Conservation (phyloP, 2,888 invertebrate genomes). For the Drosophila quasianomalipes region DNA sequence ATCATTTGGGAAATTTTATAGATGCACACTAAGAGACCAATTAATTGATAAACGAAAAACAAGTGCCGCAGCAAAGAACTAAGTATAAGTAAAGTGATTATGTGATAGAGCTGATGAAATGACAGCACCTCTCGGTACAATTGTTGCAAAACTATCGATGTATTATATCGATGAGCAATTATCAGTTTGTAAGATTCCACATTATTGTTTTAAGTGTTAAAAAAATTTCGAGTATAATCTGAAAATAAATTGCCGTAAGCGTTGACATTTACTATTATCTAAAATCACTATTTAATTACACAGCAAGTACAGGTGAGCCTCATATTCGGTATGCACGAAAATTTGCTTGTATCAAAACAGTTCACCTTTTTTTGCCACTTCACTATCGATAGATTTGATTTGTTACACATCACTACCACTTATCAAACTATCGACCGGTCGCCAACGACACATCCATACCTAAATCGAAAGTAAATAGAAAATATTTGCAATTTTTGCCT, state of each 20-base stretch:
- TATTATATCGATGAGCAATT: constrained; percentile 18
- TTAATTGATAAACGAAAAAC: constrained; percentile 42
- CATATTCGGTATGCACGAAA: not conserved
- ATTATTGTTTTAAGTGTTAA: not conserved
- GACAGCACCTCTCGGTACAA: constrained; percentile 41
- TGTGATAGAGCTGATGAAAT: constrained; percentile 73
- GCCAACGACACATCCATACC: constrained; percentile 27
- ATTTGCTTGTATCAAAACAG: not conserved
- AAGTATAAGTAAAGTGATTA: constrained; percentile 63
- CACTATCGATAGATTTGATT: constrained; percentile 27
- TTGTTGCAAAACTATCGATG: constrained; percentile 20
- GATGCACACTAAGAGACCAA: constrained; percentile 20
- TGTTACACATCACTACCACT: constrained; percentile 12
- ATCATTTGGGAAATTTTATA: constrained; percentile 47
- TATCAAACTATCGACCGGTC: constrained; percentile 27
- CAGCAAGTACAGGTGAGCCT: not conserved
- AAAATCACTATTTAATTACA: no score
- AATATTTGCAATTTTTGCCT: constrained; percentile 18
- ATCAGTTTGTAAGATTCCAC: not conserved
- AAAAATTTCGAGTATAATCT: not conserved
- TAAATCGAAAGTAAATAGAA: constrained; percentile 51
- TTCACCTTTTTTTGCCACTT: not conserved
- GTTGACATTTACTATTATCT: not conserved
- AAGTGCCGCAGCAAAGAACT: constrained; percentile 32
- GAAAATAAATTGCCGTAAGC: not conserved